phyloP scores from a whole-genome alignment of 2,113 vertebrate species.

The Centropus unirufus region DNA sequence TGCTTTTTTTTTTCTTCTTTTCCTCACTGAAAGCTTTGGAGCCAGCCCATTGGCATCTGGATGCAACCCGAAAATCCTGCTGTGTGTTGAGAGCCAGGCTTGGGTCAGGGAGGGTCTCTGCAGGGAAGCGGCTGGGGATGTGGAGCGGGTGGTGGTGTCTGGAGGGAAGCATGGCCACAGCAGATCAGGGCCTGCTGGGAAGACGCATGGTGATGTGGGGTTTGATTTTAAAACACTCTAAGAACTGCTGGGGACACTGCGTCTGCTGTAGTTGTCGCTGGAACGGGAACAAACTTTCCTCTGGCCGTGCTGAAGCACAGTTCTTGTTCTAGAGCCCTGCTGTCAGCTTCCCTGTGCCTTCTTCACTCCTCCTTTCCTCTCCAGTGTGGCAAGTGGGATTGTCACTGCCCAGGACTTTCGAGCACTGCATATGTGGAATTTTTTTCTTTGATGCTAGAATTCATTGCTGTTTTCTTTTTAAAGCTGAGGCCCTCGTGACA shows the following conservation, averaged over 20 bases:
- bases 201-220: not conserved
- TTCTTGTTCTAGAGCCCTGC: not conserved
- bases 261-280: not conserved
- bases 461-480: not conserved
- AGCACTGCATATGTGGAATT: not conserved
- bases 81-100: not conserved
- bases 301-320: not conserved
- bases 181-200: not conserved
- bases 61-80: not conserved
- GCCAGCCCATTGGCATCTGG: not conserved
- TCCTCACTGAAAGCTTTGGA: not conserved
- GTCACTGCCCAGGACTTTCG: not conserved
- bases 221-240: not conserved
- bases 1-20: not conserved
- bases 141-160: not conserved
- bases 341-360: not conserved
- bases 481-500: not conserved
- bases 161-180: not conserved
- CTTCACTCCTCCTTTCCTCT: not conserved
- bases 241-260: not conserved
- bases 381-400: not conserved
- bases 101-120: not conserved
- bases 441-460: not conserved
- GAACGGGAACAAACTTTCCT: not conserved
- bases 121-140: accelerated